Conservation (phyloP, 2,888 invertebrate species). For the Cremastobaeus sp. region DNA sequence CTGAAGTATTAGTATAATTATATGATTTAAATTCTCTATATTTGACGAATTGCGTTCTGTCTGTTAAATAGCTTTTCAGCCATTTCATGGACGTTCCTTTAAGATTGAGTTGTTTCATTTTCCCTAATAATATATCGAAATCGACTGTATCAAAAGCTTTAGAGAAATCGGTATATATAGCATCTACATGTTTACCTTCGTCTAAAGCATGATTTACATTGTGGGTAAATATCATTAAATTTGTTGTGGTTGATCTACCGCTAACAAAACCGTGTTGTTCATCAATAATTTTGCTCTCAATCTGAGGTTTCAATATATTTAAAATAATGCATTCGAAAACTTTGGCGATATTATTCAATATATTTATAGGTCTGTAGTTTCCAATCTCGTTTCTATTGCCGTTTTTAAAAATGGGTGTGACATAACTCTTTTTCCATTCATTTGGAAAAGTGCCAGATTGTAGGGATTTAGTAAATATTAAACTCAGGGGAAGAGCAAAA, state of each 20-base stretch:
- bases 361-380: constrained; percentile 30
- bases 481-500: background rate
- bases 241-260: constrained; percentile 7
- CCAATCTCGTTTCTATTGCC: constrained; percentile 5
- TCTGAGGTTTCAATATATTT: constrained; percentile 3
- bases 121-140: background rate
- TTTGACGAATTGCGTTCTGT: constrained; percentile 2
- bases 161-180: background rate
- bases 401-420: constrained; percentile 18
- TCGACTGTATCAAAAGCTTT: constrained; percentile 20
- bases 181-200: constrained; percentile 7
- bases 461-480: constrained; percentile 10
- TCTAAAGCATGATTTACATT: background rate
- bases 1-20: background rate
- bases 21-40: constrained; percentile 12
- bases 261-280: constrained; percentile 18
- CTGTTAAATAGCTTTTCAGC: background rate
- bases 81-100: constrained; percentile 3
- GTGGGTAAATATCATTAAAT: background rate
- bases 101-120: background rate
- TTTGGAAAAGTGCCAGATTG: background rate
- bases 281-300: constrained; percentile 11
- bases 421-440: constrained; percentile 14
- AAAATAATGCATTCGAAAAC: constrained; percentile 17
- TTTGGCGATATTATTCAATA: constrained; percentile 3